These are phyloP conservation scores for Gadopsis marmoratus DNA, from an alignment of 2,797 vertebrate species.

Conservation along the genomic window DNA sequence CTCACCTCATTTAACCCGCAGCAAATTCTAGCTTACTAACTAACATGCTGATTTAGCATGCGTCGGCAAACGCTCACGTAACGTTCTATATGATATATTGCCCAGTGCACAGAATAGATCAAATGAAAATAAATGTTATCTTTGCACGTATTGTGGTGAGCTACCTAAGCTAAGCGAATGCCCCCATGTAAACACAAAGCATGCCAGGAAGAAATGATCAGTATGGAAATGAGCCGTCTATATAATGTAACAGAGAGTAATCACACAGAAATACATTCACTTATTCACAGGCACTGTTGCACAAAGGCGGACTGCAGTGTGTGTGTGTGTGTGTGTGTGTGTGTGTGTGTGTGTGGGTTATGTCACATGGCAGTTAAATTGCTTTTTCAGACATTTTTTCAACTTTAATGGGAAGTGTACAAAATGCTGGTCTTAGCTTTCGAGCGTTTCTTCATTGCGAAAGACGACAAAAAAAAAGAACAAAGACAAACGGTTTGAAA, in stretches of 20 bases:
- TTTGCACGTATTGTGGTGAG: background rate
- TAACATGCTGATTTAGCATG: background rate
- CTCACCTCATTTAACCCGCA: constrained; percentile 5
- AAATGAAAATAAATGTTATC: background rate
- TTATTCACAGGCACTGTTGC: background rate
- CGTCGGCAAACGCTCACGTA: background rate
- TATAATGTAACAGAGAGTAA: background rate
- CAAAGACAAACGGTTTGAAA: constrained; percentile 30
- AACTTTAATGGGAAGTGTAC: background rate
- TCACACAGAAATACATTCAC: background rate
- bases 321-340: background rate
- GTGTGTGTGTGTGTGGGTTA: background rate
- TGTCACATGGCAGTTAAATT: constrained; percentile 1
- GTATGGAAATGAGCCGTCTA: background rate
- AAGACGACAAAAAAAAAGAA: constrained; percentile 11
- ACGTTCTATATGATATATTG: background rate
- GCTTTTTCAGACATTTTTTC: constrained; percentile 14
- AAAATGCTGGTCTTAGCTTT: background rate
- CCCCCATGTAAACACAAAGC: background rate
- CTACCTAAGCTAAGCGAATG: background rate
- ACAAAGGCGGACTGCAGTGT: background rate
- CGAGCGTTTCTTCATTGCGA: background rate
- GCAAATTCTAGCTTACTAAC: background rate
- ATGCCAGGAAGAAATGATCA: background rate
- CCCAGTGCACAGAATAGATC: background rate